These are phyloP conservation scores for Salmo trutta DNA, from an alignment of 2,797 vertebrate genomes.

Conservation along the genomic window DNA sequence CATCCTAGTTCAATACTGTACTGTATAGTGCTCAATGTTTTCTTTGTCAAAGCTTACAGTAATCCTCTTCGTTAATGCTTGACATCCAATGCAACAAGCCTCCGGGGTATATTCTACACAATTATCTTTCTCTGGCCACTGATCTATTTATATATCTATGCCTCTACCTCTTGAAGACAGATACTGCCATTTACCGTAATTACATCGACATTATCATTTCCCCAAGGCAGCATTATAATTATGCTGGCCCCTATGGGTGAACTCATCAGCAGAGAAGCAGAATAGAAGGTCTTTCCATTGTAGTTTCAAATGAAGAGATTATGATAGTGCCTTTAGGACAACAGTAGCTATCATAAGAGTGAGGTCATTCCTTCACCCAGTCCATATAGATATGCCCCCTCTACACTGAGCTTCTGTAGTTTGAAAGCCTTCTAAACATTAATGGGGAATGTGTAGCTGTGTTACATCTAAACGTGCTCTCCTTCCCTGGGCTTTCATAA, in stretches of 20 bases:
- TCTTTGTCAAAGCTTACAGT: not conserved
- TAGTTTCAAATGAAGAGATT: not conserved
- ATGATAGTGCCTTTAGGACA: not conserved
- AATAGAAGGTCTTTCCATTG: not conserved
- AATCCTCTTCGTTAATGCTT: not conserved
- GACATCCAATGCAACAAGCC: not conserved
- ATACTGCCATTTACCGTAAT: not conserved
- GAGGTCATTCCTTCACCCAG: conserved; percentile 1
- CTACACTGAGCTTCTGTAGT: conserved; percentile 19
- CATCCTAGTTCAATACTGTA: not conserved
- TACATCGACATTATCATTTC: not conserved
- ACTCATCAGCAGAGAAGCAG: not conserved
- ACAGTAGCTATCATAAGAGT: not conserved
- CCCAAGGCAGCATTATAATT: not conserved
- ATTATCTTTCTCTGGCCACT: not conserved
- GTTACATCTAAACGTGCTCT: conserved; percentile 21
- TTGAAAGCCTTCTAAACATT: conserved; percentile 29
- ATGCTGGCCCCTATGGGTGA: not conserved
- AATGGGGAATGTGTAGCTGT: conserved; percentile 17
- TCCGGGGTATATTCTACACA: not conserved
- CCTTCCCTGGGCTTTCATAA: conserved; percentile 24
- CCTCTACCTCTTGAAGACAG: not conserved
- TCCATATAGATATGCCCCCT: conserved; percentile 21
- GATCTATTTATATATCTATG: not conserved
- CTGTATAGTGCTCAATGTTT: not conserved